These are phyloP conservation scores for Eupithecia subumbrata DNA, from an alignment of 2,888 invertebrate genomes.

Conservation along the genomic window DNA sequence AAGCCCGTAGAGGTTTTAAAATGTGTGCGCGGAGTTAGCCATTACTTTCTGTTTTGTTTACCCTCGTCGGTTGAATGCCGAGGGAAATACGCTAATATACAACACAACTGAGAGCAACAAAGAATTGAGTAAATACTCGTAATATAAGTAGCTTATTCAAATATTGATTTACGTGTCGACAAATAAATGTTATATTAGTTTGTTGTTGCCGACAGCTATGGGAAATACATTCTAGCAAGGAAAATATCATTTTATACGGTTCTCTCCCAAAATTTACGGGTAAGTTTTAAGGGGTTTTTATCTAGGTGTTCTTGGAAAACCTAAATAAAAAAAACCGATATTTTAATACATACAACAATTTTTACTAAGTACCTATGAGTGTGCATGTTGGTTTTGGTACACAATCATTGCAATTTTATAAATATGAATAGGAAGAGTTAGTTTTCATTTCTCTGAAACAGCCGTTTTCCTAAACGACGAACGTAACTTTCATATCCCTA, in stretches of 20 bases:
- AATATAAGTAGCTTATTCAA: slow-evolving; percentile 33
- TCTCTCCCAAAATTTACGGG: background rate
- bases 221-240: background rate
- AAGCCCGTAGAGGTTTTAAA: slow-evolving; percentile 40
- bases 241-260: background rate
- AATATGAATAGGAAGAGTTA: background rate
- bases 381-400: background rate
- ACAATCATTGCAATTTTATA: background rate
- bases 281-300: background rate
- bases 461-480: slow-evolving; percentile 1
- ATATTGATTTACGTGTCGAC: slow-evolving; percentile 33
- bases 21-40: slow-evolving; percentile 47
- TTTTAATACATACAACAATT: background rate
- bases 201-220: slow-evolving; percentile 1
- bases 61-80: slow-evolving; percentile 50
- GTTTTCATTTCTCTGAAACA: background rate
- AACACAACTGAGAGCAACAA: slow-evolving; percentile 37
- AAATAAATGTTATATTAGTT: background rate
- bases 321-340: background rate
- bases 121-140: slow-evolving; percentile 36
- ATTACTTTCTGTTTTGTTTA: slow-evolving; percentile 52
- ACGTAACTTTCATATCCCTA: background rate
- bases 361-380: background rate
- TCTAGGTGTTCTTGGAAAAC: background rate
- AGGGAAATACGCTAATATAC: slow-evolving; percentile 44